A percentile compares a stretch with the other conserved stretches of the same genome.
phyloP scores from a whole-genome alignment of 2,113 vertebrate species.

The Lophius piscatorius region DNA sequence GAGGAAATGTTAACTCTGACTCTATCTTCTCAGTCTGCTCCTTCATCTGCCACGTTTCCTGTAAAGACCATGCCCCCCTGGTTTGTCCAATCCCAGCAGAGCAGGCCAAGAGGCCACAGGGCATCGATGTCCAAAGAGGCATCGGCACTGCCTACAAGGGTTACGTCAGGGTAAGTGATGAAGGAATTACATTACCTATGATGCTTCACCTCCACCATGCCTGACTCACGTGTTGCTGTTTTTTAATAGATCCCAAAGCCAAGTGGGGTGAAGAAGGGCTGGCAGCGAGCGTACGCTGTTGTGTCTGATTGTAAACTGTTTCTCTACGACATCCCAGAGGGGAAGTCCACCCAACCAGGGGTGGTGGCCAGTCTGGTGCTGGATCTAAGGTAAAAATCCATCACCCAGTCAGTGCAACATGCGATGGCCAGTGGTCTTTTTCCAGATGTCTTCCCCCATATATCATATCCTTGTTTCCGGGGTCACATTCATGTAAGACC shows the following conservation, averaged over 20 bases:
- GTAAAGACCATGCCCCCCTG: constrained; percentile 92
- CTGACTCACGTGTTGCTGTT: background rate
- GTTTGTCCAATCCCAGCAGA: constrained; percentile 95
- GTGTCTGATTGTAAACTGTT: constrained; percentile 97
- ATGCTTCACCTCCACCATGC: too few relatives aligned
- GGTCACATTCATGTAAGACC: too few relatives aligned
- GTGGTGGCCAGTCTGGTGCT: constrained; percentile 91
- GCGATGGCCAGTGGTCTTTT: too few relatives aligned
- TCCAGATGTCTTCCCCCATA: too few relatives aligned
- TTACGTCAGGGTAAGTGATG: constrained; percentile 88
- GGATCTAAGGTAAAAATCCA: constrained; percentile 89
- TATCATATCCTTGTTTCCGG: too few relatives aligned
- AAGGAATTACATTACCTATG: background rate
- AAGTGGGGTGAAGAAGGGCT: constrained; percentile 96
- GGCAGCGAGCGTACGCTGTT: constrained; percentile 94
- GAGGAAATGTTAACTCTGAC: too few relatives aligned
- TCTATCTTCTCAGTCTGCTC: constrained; percentile 88
- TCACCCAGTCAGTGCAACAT: too few relatives aligned
- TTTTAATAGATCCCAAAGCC: constrained; percentile 90
- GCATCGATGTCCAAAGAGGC: constrained; percentile 95
- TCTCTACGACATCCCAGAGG: constrained; percentile 93
- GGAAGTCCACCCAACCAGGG: constrained; percentile 92
- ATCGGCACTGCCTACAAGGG: constrained; percentile 98
- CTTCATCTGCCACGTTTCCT: constrained; percentile 94
- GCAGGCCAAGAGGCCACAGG: constrained; percentile 94